Conservation (phyloP, 2,888 invertebrate genomes). For the Creontiades dilutus region DNA sequence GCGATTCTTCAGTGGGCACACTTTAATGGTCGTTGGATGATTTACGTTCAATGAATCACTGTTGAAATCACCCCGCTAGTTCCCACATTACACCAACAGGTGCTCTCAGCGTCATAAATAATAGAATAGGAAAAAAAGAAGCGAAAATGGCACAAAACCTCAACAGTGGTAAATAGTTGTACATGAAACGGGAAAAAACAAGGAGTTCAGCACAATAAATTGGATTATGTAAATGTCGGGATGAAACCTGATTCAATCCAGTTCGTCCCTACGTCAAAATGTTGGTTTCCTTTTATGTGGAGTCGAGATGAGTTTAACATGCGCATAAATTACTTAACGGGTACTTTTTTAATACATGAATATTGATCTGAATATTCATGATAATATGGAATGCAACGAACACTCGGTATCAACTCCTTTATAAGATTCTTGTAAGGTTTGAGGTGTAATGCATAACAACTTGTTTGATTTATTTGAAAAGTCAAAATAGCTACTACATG, state of each 20-base stretch:
- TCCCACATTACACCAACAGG: slow-evolving; percentile 11
- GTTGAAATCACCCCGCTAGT: not conserved
- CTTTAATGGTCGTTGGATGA: slow-evolving; percentile 16
- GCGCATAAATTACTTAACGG: slow-evolving; percentile 27
- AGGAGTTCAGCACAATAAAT: slow-evolving; percentile 2
- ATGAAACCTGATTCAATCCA: slow-evolving; percentile 12
- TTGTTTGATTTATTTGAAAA: too few relatives aligned
- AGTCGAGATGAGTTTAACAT: slow-evolving; percentile 32
- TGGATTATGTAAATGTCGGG: slow-evolving; percentile 14
- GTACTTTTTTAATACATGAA: slow-evolving; percentile 23
- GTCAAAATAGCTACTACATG: too few relatives aligned
- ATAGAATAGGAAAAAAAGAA: not conserved
- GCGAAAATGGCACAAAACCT: not conserved
- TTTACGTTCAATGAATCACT: slow-evolving; percentile 28
- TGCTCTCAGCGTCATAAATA: not conserved
- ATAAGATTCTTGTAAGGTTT: too few relatives aligned
- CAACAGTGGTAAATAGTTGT: not conserved
- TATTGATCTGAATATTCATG: slow-evolving; percentile 12
- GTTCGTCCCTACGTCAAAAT: slow-evolving; percentile 27
- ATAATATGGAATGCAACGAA: not conserved
- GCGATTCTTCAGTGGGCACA: not conserved
- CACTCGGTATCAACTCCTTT: not conserved
- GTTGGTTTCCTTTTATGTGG: slow-evolving; percentile 34
- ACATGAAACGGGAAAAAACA: not conserved
- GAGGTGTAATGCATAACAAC: too few relatives aligned